These are phyloP conservation scores for Agonopterix subpropinquella DNA, from an alignment of 2,888 invertebrate species.

Conservation along the genomic window DNA sequence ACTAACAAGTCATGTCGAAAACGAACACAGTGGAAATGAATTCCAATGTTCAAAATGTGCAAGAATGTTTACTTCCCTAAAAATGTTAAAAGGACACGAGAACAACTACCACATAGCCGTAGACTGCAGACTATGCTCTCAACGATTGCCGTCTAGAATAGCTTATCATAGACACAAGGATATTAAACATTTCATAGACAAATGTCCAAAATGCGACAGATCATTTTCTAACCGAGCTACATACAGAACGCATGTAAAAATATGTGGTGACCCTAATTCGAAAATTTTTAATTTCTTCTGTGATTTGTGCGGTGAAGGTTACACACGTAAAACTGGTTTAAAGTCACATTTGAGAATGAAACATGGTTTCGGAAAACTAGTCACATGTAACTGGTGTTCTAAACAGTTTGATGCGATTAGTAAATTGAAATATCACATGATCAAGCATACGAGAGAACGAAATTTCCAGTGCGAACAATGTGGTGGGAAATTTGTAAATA, in stretches of 20 bases:
- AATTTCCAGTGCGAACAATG: conserved; percentile 53
- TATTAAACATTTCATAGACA: conserved; percentile 42
- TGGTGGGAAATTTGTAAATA: conserved; percentile 51
- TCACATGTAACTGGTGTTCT: conserved; percentile 49
- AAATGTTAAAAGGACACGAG: conserved; percentile 40
- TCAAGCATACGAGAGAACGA: conserved; percentile 55
- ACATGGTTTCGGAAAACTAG: conserved; percentile 47
- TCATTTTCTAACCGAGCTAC: conserved; percentile 38
- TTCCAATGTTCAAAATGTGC: conserved; percentile 42
- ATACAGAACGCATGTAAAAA: conserved; percentile 34
- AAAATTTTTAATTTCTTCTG: conserved; percentile 39
- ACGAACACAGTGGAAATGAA: conserved; percentile 48
- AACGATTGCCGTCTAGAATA: conserved; percentile 44
- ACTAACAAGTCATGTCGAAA: conserved; percentile 38
- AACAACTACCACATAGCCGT: conserved; percentile 38
- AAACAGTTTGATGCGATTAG: conserved; percentile 56
- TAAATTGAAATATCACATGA: conserved; percentile 46
- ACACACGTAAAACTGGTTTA: conserved; percentile 42
- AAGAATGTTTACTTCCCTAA: conserved; percentile 48
- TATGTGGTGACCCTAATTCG: conserved; percentile 33
- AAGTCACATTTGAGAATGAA: conserved; percentile 45
- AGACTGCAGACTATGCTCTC: conserved; percentile 44
- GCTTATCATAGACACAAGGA: conserved; percentile 37
- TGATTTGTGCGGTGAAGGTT: conserved; percentile 52
- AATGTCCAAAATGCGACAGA: conserved; percentile 43